phyloP scores from a whole-genome alignment of 1,140 invertebrate genomes.

The Lordiphosa stackelbergi region DNA sequence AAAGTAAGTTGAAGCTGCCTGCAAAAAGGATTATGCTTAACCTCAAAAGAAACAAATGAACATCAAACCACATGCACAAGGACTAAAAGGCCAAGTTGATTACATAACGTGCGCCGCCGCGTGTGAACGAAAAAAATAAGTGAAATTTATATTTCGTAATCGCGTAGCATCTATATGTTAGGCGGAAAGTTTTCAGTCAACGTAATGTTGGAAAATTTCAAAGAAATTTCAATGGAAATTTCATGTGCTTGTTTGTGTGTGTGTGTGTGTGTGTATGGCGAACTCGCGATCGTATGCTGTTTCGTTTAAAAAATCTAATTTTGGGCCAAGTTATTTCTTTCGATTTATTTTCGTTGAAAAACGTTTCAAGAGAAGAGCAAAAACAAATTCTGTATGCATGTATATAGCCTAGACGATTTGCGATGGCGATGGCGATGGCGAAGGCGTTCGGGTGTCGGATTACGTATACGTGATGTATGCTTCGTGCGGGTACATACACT shows the following conservation, averaged over 20 bases:
- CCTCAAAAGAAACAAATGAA: constrained; percentile 63
- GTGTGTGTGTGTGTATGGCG: constrained; percentile 11
- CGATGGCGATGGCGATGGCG: constrained; percentile 17
- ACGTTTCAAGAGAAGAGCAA: constrained; percentile 24
- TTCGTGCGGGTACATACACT: constrained; percentile 44
- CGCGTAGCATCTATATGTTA: constrained; percentile 21
- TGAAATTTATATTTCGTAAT: constrained; percentile 64
- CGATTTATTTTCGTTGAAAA: constrained; percentile 64
- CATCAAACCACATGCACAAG: constrained; percentile 1
- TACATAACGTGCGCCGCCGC: constrained; percentile 71
- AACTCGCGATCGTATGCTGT: constrained; percentile 24
- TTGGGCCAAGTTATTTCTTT: constrained; percentile 70
- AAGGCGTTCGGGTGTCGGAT: constrained; percentile 71
- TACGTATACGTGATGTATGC: constrained; percentile 57
- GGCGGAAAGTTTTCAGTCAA: background rate
- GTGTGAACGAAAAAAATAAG: constrained; percentile 23
- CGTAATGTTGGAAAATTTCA: constrained; percentile 14
- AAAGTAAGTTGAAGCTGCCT: constrained; percentile 70
- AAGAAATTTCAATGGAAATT: constrained; percentile 21
- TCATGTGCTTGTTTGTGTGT: constrained; percentile 20
- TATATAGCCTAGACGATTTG: constrained; percentile 37
- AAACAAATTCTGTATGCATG: constrained; percentile 16
- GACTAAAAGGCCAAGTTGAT: constrained; percentile 24
- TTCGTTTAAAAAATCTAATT: constrained; percentile 59
- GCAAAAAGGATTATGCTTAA: constrained; percentile 65